A percentile compares a stretch with the other conserved stretches of the same genome.
phyloP scores from a whole-genome alignment of 2,113 vertebrate species.

The Mionectes macconnelli region DNA sequence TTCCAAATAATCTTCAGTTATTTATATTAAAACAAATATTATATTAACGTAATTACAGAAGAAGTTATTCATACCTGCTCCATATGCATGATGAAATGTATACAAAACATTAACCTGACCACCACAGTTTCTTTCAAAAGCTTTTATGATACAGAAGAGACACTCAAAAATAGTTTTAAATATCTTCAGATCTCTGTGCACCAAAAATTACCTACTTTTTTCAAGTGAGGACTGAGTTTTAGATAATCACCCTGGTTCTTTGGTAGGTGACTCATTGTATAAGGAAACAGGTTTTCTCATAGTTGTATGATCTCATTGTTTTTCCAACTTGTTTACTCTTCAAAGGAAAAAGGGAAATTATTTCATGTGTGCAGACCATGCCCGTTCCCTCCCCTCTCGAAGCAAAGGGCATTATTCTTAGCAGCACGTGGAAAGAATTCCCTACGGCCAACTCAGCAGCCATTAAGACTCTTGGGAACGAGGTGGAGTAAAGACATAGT shows the following conservation, averaged over 20 bases:
- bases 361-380: background rate
- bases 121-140: background rate
- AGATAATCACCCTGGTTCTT: background rate
- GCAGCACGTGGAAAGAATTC: accelerated
- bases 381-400: background rate
- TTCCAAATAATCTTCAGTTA: background rate
- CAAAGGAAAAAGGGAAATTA: background rate
- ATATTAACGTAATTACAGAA: background rate
- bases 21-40: background rate
- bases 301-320: background rate
- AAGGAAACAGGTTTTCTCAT: background rate
- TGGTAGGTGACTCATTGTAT: background rate
- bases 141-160: background rate
- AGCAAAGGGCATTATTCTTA: background rate
- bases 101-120: background rate
- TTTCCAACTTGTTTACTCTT: background rate
- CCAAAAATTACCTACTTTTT: background rate
- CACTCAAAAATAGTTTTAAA: background rate
- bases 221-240: background rate
- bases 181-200: background rate
- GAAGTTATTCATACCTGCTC: background rate
- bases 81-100: background rate
- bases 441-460: background rate
- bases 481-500: background rate
- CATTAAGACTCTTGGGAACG: background rate